Evolutionary conservation across 2,888 invertebrate genomes (phyloP), one percentile per base, ranked within the genome.

Genomic region (Drosophila trichaetosa): DNA sequence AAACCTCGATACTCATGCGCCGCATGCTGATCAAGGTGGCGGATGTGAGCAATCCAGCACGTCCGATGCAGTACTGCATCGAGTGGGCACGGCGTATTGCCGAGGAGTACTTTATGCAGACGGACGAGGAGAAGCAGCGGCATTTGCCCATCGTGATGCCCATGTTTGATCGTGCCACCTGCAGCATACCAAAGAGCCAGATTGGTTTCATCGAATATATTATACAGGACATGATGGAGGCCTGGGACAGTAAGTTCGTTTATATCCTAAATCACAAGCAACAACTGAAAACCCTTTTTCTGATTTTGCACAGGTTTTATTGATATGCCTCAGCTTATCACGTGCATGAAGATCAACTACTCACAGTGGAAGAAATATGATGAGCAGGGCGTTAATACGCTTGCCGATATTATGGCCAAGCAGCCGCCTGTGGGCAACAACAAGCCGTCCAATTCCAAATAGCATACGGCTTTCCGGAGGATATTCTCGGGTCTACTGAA

Each of bases 21-120:
- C 95, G 99, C 76, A 99, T 99, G 98, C 96, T 99, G 94, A 99
- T 99, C 91, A 99, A 99, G 93, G 99, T 99, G 92, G 98, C 99
- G 0, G 99, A 99, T 93, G 98, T 99, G 34, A 98, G 98, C 73
- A 99, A 99, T 94, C 99, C 99, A 0, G 97, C 98, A 3, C 94
- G 99, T 68, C 98, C 98, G 1, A 94, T 98, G 87, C 94, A 95
- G 76, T 95, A 95, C 77, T 97, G 97, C 86, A 95, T 97, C 48
- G 98, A 98, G 93, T 99, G 99, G 99, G 98, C 99, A 0, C 95
- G 96, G 82, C 92, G 92, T 67, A 99, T 99, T 80, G 98, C 99
- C 1, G 98, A 99, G 91, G 99, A 99, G 93, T 99, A 99, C 94
- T 99, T 98, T 94, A 95, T 96, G 85, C 99, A 99, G 95, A 99